Percentiles rank a stretch among this genome's conserved stretches.
Conservation (phyloP, 2,797 vertebrate species). For the Knipowitschia caucasica region DNA sequence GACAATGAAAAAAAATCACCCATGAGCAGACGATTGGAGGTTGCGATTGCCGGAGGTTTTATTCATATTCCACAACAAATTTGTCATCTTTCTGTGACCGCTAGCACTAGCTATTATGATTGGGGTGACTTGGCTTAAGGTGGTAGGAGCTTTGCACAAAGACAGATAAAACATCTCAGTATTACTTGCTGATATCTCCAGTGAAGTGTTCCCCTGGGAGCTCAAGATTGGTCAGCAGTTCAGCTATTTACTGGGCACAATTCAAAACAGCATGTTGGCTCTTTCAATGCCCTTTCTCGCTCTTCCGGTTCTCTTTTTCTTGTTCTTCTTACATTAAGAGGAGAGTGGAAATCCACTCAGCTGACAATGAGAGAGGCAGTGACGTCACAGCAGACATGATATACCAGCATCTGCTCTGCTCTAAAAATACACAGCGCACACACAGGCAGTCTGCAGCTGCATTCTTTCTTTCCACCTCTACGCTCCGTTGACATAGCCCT, state of each 20-base stretch:
- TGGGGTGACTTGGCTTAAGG: too few species aligned
- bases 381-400: conserved; percentile 69
- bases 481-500: conserved; percentile 58
- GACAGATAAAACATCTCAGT: too few species aligned
- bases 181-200: too few species aligned
- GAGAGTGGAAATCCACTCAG: conserved; percentile 67
- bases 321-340: conserved; percentile 56
- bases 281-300: neutral
- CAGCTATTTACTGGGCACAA: neutral
- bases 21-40: too few species aligned
- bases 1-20: too few species aligned
- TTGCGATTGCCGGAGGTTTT: too few species aligned
- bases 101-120: too few species aligned
- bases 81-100: too few species aligned
- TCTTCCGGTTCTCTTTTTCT: conserved; percentile 20
- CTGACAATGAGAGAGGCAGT: conserved; percentile 64
- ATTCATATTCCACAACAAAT: too few species aligned
- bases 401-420: conserved; percentile 76
- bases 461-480: conserved; percentile 68
- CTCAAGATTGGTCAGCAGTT: too few species aligned
- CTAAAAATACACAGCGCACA: conserved; percentile 73
- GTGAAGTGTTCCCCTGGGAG: neutral
- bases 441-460: conserved; percentile 67
- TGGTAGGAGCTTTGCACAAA: too few species aligned
- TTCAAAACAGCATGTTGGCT: neutral